These are phyloP conservation scores for Pholis gunnellus DNA, from an alignment of 2,113 vertebrate genomes.

Conservation along the genomic window DNA sequence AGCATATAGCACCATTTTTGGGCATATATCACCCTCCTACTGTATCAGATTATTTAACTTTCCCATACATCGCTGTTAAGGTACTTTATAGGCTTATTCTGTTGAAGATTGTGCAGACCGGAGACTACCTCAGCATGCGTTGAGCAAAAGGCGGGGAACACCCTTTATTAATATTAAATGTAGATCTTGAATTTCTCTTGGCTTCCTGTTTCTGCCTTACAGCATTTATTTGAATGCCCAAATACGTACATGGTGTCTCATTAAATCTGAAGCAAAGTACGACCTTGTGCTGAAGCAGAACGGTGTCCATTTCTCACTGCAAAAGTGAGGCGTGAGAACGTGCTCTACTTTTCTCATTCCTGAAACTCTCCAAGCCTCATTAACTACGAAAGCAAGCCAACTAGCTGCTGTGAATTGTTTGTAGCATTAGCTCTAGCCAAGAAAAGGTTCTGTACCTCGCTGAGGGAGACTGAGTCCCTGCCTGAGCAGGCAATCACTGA, in stretches of 20 bases:
- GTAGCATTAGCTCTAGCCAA: constrained; percentile 20
- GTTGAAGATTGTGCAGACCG: constrained; percentile 17
- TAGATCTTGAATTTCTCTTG: constrained; percentile 50
- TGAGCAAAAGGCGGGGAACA: constrained; percentile 28
- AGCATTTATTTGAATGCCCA: constrained; percentile 52
- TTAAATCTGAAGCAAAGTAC: constrained; percentile 50
- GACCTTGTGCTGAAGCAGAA: constrained; percentile 54
- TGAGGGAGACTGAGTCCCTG: constrained; percentile 33
- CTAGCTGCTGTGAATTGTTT: constrained; percentile 67
- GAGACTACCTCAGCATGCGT: constrained; percentile 24
- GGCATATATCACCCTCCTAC: neutral
- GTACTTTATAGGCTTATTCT: neutral
- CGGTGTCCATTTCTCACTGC: constrained; percentile 48
- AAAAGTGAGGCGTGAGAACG: constrained; percentile 52
- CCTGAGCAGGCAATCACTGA: constrained; percentile 38
- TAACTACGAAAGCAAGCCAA: constrained; percentile 69
- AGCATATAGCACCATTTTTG: neutral
- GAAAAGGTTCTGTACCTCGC: neutral
- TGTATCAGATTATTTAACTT: neutral
- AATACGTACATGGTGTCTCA: constrained; percentile 45
- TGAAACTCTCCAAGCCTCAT: constrained; percentile 75
- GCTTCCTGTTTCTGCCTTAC: constrained; percentile 48
- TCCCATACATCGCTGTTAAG: constrained; percentile 7
- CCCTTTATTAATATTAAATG: constrained; percentile 65
- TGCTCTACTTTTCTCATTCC: constrained; percentile 65